Conservation (phyloP, 2,797 vertebrate genomes). For the Sebastes taczanowskii region DNA sequence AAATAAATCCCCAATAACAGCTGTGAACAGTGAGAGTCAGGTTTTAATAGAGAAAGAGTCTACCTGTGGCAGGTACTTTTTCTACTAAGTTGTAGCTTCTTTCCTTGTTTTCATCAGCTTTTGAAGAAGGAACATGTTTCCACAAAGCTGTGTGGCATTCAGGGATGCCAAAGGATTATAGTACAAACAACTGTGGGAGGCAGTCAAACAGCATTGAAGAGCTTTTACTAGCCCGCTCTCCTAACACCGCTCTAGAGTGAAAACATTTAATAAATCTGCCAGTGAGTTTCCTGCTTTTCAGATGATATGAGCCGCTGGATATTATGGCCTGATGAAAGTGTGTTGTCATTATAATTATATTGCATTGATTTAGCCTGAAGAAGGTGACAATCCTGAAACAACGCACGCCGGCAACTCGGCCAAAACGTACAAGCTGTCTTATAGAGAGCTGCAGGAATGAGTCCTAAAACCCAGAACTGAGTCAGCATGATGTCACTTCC, state of each 20-base stretch:
- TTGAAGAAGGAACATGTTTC: neutral
- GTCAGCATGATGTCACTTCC: too few relatives aligned
- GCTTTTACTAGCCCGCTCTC: neutral
- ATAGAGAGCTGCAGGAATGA: neutral
- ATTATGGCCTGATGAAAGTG: neutral
- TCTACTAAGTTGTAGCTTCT: too few relatives aligned
- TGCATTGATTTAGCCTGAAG: neutral
- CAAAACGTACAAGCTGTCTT: neutral
- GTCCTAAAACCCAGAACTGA: too few relatives aligned
- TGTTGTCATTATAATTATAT: neutral
- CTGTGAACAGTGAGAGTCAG: neutral
- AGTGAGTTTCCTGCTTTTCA: neutral
- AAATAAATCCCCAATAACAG: constrained; percentile 4
- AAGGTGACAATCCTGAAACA: neutral
- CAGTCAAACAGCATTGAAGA: neutral
- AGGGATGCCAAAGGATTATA: neutral
- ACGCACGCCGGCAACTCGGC: too few relatives aligned
- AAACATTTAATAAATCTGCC: neutral
- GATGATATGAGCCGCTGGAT: neutral
- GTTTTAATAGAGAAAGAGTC: neutral
- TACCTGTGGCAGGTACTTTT: neutral
- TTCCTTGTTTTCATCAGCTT: neutral
- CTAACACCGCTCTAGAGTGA: neutral
- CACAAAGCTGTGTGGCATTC: neutral
- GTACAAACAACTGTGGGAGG: neutral